Percentiles rank a stretch among this genome's conserved stretches.
These are phyloP conservation scores for Nasonovia ribisnigri DNA, from an alignment of 2,888 invertebrate species.

Conservation along the genomic window DNA sequence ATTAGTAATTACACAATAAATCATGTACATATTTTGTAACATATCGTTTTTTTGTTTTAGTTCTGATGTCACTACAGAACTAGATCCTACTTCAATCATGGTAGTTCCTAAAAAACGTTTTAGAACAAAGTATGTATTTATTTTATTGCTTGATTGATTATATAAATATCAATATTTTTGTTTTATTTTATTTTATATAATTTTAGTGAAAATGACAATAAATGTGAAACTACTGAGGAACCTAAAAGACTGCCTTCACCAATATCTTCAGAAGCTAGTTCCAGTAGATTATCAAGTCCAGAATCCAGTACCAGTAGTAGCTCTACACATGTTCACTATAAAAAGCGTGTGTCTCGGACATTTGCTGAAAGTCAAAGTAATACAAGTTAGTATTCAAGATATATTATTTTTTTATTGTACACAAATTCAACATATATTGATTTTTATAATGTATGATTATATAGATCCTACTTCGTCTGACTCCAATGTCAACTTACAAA, in stretches of 20 bases:
- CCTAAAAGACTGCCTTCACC: constrained; percentile 55
- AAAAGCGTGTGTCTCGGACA: constrained; percentile 59
- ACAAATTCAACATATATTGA: neutral
- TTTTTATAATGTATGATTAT: neutral
- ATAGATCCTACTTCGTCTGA: constrained; percentile 22
- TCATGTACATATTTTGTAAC: neutral
- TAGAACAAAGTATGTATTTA: constrained; percentile 42
- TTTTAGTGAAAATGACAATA: constrained; percentile 48
- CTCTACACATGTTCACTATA: constrained; percentile 56
- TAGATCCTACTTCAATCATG: constrained; percentile 35
- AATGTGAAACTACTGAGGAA: constrained; percentile 28
- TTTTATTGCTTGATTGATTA: neutral
- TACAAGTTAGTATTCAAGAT: constrained; percentile 29
- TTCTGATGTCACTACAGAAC: constrained; percentile 25
- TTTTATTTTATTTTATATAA: neutral
- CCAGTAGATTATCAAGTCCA: constrained; percentile 62
- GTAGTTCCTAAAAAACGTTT: constrained; percentile 61
- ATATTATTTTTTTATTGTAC: neutral
- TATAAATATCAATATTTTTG: neutral
- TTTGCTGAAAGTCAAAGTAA: constrained; percentile 59
- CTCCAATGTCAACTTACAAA: constrained; percentile 57
- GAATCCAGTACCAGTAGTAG: constrained; percentile 52
- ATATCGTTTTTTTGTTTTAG: constrained; percentile 40
- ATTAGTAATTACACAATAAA: neutral
- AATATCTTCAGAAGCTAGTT: constrained; percentile 48